Evolutionary conservation across 2,113 vertebrate genomes (phyloP), one percentile per base, ranked within the genome.

Genomic region (Hirundichthys speculiger): DNA sequence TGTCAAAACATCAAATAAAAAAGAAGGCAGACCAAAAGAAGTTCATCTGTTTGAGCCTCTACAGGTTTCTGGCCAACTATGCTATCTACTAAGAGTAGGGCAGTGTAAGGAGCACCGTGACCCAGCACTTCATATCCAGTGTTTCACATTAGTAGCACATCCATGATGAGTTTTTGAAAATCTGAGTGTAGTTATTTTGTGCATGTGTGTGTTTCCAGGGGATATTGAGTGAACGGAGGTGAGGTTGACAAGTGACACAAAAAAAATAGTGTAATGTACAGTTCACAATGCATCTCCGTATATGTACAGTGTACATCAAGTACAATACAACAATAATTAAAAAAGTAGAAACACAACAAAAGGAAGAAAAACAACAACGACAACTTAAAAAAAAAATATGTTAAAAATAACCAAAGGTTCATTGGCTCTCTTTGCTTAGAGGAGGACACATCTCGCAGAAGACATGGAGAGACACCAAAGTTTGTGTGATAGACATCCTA

Each of bases 241-340:
- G 77, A 82, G 73, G 67, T 38, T 46, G 60, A 68, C 16, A 94
- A 92, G 94, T 78, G 93, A 94, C 92, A 94, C 93, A 68, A 76
- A 82, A 45, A n/a, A 85, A 92, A 90, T 93, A 93, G 94, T 96
- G 96, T 96, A 98, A 96, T 98, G 96, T 96, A 98, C 95, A 79
- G 94, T 96, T 96, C 95, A 96, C 95, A 95, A 96, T 91, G 95
- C 94, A 86, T 92, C 88, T 94, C 92, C 88, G 93, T 94, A 96
- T 96, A 89, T 84, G 83, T 87, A 83, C 80, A 84, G 72, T 98
- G 94, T 96, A 98, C 97, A 95, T 95, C 94, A 94, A 97, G 95
- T 96, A 98, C 95, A 98, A 96, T 96, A 98, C 96, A 97, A 96
- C 94, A 93, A 94, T 87, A 90, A 95, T 94, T 93, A 95, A 96